Evolutionary conservation across 2,797 vertebrate genomes (phyloP).

Genomic region (Falco cherrug): DNA sequence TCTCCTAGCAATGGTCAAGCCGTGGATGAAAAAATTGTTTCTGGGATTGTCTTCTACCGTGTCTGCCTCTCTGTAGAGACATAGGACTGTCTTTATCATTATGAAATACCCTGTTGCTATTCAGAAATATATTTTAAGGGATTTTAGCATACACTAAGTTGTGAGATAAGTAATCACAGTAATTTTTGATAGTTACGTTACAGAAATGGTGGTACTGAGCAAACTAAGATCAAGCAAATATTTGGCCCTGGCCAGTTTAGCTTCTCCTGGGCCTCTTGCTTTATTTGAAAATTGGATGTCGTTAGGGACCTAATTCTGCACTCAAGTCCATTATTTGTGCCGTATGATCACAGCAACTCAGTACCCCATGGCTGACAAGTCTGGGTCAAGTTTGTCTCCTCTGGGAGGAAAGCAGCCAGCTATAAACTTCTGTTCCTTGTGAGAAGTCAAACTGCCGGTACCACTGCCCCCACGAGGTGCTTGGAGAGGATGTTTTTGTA

Average conservation of each 20-base stretch:
- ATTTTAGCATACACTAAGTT: background rate
- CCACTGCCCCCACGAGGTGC: rapidly evolving
- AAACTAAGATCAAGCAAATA: background rate
- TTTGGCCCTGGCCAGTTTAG: background rate
- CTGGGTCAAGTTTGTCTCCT: background rate
- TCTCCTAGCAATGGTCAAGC: background rate
- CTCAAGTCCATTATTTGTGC: background rate
- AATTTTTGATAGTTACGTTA: background rate
- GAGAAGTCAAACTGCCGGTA: background rate
- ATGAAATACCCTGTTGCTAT: background rate
- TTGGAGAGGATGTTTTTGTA: background rate
- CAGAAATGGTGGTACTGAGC: rapidly evolving
- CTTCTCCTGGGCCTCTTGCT: background rate
- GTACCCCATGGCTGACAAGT: background rate
- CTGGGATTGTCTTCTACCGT: background rate
- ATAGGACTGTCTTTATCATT: background rate
- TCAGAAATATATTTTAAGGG: background rate
- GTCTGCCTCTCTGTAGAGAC: background rate
- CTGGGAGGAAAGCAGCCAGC: background rate
- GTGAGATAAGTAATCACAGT: background rate
- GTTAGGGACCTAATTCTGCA: background rate
- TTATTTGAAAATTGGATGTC: background rate
- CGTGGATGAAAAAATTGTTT: background rate
- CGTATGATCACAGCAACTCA: background rate
- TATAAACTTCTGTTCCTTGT: background rate